Evolutionary conservation across 2,797 vertebrate genomes (phyloP), one percentile per base, ranked within the genome.

Genomic region (Danionella dracula): DNA sequence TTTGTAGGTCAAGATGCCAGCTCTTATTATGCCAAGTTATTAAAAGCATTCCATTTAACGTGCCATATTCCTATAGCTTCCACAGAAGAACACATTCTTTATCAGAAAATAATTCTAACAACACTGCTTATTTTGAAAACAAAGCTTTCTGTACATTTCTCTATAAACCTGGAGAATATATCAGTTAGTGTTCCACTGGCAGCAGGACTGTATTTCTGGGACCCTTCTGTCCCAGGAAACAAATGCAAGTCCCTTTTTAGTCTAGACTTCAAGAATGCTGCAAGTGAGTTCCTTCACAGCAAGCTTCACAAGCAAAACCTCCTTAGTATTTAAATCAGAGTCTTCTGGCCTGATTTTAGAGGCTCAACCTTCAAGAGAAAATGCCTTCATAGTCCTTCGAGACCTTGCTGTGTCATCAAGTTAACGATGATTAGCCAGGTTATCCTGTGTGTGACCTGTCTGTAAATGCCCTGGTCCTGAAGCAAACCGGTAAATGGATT

Each of bases 401-500:
- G 32, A 56, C 16, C 11, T 51, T 15, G n/a, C 34, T 53, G 12
- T 32, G 35, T 34, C 23, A 8, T 38, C 27, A 38, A 50, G 59
- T 35, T 60, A 45, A 38, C 12, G 11, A 17, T 63, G 29, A 51
- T 55, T 53, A 56, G 75, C 55, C 69, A 68, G 74, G 71, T 72
- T 73, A 75, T 68, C 59, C 35, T 60, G 72, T 66, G 76, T 73
- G 54, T 76, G 71, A 63, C 77, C 78, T 58, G 10, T 42, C 73
- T 84, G 78, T 77, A 78, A 79, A 76, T 74, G 64, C 59, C 71
- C 75, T 78, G 84, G 74, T 16, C 54, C 38, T 61, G 58, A 59
- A 72, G 16, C 34, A 48, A 11, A 17, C 8, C 16, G 40, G 4
- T 17, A 49, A 49, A 54, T 13, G 42, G 35, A 29, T 48, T 38